These are phyloP conservation scores for Troides helena DNA, from an alignment of 2,888 invertebrate genomes.

Conservation along the genomic window DNA sequence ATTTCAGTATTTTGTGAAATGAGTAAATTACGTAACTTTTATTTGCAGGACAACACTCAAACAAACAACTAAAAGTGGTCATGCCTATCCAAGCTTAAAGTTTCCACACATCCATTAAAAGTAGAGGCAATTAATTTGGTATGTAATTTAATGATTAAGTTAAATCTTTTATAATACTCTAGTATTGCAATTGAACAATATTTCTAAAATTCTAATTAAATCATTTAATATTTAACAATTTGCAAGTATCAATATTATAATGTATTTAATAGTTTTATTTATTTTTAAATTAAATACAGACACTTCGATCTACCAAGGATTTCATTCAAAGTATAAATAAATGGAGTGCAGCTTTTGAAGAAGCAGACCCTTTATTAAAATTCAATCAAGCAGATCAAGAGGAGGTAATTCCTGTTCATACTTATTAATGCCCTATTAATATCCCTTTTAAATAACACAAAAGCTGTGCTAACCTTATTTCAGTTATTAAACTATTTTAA, in stretches of 20 bases:
- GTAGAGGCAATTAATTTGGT: constrained; percentile 51
- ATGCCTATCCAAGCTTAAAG: constrained; percentile 56
- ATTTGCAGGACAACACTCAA: constrained; percentile 52
- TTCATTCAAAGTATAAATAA: constrained; percentile 65
- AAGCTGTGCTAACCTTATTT: too few species aligned
- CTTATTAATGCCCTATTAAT: too few species aligned
- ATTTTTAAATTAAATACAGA: constrained; percentile 46
- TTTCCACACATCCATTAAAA: constrained; percentile 66
- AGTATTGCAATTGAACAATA: too few species aligned
- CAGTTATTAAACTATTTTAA: too few species aligned
- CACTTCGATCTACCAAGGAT: constrained; percentile 50
- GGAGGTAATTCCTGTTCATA: constrained; percentile 46
- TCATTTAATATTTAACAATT: too few species aligned
- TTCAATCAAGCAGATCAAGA: constrained; percentile 67
- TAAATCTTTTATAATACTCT: too few species aligned
- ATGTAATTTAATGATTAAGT: constrained; percentile 31
- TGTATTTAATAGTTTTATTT: too few species aligned
- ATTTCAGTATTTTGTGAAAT: neutral
- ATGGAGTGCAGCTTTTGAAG: constrained; percentile 71
- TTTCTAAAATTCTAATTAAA: too few species aligned
- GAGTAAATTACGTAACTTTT: neutral
- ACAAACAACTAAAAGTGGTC: constrained; percentile 36
- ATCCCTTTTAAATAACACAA: too few species aligned
- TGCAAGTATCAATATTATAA: too few species aligned
- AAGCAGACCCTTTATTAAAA: constrained; percentile 65